phyloP scores from a whole-genome alignment of 2,797 vertebrate genomes.

The Chanos chanos region DNA sequence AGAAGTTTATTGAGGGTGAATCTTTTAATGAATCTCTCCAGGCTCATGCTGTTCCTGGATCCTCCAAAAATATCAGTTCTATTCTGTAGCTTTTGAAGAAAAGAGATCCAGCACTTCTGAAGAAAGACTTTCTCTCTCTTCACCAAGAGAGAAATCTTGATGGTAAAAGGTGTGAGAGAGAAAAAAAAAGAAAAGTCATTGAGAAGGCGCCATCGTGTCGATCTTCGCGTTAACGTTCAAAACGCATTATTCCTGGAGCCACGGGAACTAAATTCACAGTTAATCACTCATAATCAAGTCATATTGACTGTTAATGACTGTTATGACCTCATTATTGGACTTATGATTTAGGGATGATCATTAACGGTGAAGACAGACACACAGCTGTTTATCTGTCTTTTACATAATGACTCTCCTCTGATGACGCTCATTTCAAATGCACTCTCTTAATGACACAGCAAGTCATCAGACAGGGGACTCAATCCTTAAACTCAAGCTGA shows the following conservation, averaged over 20 bases:
- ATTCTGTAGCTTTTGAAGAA: background rate
- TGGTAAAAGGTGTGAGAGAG: background rate
- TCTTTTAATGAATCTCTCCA: slow-evolving; percentile 6
- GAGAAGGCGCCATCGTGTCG: slow-evolving; percentile 8
- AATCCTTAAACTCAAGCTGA: slow-evolving; percentile 12
- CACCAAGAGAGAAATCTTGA: background rate
- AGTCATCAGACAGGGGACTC: background rate
- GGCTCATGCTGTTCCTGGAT: no score
- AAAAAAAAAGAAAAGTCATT: slow-evolving; percentile 11
- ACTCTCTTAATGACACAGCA: slow-evolving; percentile 17
- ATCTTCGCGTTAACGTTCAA: slow-evolving; percentile 15
- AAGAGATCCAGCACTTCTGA: background rate
- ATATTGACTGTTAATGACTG: slow-evolving; percentile 44
- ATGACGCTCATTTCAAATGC: slow-evolving; percentile 15
- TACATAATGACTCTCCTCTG: slow-evolving; percentile 13
- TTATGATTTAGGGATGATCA: slow-evolving; percentile 34
- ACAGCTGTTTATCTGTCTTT: slow-evolving; percentile 34
- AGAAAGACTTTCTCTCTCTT: no score
- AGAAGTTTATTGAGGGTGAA: background rate
- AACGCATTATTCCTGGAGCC: slow-evolving; percentile 28
- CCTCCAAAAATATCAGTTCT: no score
- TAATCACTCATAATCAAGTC: slow-evolving; percentile 44
- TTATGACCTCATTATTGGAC: slow-evolving; percentile 41
- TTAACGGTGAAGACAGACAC: slow-evolving; percentile 24
- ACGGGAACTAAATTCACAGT: slow-evolving; percentile 26